These are phyloP conservation scores for Clamator glandarius DNA, from an alignment of 2,797 vertebrate species.

Conservation along the genomic window DNA sequence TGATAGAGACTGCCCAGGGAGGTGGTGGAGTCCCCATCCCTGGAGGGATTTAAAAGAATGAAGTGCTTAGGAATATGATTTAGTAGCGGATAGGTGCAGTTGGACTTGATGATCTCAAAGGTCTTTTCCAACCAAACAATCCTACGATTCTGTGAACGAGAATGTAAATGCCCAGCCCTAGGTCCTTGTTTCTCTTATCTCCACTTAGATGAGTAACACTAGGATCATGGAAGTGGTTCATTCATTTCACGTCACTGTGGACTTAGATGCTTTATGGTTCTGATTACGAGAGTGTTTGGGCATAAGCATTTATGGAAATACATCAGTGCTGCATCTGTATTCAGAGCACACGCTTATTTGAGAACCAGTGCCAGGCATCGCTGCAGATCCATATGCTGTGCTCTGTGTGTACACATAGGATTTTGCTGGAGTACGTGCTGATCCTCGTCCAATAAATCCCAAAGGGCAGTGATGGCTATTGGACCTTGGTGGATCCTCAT, in stretches of 20 bases:
- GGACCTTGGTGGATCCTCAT: background rate
- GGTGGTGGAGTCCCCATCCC: too few relatives aligned
- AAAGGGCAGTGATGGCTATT: background rate
- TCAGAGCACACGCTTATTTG: background rate
- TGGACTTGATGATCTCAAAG: too few relatives aligned
- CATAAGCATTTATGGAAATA: background rate
- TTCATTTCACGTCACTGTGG: background rate
- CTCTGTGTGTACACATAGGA: background rate
- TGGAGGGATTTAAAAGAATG: too few relatives aligned
- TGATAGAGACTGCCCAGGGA: too few relatives aligned
- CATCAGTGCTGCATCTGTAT: background rate
- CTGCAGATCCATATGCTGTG: rapidly evolving
- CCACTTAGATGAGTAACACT: rapidly evolving
- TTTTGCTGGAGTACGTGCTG: background rate
- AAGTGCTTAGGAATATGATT: too few relatives aligned
- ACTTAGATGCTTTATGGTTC: background rate
- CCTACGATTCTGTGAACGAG: background rate
- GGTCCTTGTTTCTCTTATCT: background rate
- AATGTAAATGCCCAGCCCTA: background rate
- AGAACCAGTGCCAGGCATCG: background rate
- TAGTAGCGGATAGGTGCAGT: too few relatives aligned
- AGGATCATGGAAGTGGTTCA: background rate
- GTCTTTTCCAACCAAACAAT: too few relatives aligned
- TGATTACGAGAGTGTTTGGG: background rate
- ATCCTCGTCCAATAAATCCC: background rate